Conservation (phyloP, 2,113 vertebrate species). For the Atherinomorus stipes region DNA sequence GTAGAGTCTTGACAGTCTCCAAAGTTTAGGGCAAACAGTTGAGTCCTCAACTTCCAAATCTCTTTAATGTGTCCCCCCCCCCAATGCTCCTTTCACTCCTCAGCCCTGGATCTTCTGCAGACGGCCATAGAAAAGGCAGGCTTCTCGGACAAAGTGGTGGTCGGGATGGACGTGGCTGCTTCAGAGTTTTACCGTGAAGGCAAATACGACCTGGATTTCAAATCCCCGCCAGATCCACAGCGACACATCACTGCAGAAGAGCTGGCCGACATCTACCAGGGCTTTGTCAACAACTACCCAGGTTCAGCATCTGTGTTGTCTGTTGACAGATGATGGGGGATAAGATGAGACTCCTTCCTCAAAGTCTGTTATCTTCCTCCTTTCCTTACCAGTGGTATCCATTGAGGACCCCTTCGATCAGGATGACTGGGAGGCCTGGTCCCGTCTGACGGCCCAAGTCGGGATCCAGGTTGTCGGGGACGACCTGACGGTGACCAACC, state of each 20-base stretch:
- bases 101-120: conserved; percentile 94
- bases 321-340: neutral
- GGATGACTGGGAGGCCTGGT: conserved; percentile 96
- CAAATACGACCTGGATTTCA: conserved; percentile 97
- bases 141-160: conserved; percentile 95
- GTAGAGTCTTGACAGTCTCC: neutral
- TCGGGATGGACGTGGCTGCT: conserved; percentile 96
- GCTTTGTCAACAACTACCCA: conserved; percentile 95
- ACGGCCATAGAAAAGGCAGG: conserved; percentile 95
- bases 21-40: neutral
- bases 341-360: neutral
- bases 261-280: conserved; percentile 93
- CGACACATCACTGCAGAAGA: conserved; percentile 91
- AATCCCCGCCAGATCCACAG: conserved; percentile 89
- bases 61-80: neutral
- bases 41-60: neutral
- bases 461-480: conserved; percentile 97
- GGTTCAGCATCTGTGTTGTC: conserved; percentile 70
- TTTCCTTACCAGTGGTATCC: conserved; percentile 88
- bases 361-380: neutral
- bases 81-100: neutral
- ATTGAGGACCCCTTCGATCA: conserved; percentile 98
- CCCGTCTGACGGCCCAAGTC: conserved; percentile 90
- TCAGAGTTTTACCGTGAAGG: conserved; percentile 94
- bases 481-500: conserved; percentile 95